Conservation (phyloP, 2,113 vertebrate species). For the Archilochus colubris region DNA sequence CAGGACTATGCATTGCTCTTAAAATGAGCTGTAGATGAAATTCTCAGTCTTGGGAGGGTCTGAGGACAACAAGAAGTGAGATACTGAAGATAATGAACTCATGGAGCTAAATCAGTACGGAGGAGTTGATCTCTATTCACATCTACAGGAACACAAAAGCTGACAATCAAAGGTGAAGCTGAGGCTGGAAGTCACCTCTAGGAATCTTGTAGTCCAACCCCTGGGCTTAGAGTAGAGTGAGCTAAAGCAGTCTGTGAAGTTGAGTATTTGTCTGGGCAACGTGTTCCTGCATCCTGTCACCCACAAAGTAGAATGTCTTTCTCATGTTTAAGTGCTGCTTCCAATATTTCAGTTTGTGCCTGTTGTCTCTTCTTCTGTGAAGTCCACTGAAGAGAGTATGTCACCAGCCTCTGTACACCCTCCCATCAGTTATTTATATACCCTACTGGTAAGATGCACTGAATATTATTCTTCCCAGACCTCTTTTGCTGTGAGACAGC, state of each 20-base stretch:
- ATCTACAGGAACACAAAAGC: not conserved
- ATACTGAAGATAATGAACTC: not conserved
- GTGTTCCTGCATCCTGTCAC: not conserved
- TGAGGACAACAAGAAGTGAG: not conserved
- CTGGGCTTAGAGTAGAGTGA: not conserved
- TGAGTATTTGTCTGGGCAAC: not conserved
- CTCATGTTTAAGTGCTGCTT: not conserved
- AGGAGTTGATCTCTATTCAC: not conserved
- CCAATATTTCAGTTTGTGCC: not conserved
- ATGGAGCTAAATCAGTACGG: not conserved
- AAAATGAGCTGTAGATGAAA: not conserved
- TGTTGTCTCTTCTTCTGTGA: not conserved
- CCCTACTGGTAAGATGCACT: not conserved
- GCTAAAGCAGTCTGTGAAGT: not conserved
- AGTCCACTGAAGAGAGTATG: not conserved
- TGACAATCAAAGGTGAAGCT: not conserved
- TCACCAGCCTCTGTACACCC: not conserved
- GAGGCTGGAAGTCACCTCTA: not conserved
- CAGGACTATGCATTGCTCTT: not conserved
- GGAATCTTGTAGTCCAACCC: accelerated
- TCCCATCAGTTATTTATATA: not conserved
- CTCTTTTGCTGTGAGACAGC: not conserved
- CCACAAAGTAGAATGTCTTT: not conserved
- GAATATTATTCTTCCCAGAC: not conserved
- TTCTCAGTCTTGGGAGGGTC: not conserved